These are phyloP conservation scores for Mallateleia sp. DNA, from an alignment of 2,888 invertebrate species.

Conservation along the genomic window DNA sequence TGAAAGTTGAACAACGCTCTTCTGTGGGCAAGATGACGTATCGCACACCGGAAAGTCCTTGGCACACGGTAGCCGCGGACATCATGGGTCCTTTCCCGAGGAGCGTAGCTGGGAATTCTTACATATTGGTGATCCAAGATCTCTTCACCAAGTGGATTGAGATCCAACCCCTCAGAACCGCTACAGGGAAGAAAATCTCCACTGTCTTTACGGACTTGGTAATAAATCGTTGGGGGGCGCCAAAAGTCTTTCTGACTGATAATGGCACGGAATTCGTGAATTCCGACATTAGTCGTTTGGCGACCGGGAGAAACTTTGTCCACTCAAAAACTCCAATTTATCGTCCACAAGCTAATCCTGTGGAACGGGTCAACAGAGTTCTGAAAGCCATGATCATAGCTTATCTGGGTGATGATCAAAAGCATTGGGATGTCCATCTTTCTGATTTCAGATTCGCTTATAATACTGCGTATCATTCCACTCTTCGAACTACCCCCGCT, in stretches of 20 bases:
- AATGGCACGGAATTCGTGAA: conserved; percentile 78
- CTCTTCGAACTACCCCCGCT: not conserved
- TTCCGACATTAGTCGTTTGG: not conserved
- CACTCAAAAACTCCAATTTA: conserved; percentile 15
- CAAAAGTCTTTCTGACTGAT: conserved; percentile 74
- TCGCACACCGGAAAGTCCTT: not conserved
- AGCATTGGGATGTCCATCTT: conserved; percentile 2
- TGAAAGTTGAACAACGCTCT: not conserved
- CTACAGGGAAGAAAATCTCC: conserved; percentile 1
- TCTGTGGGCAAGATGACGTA: not conserved
- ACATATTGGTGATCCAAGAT: conserved; percentile 28
- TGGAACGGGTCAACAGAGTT: conserved; percentile 15
- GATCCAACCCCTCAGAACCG: not conserved
- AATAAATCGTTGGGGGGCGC: conserved; percentile 74
- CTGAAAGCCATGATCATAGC: conserved; percentile 12
- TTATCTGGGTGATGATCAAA: not conserved
- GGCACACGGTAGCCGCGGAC: conserved; percentile 52
- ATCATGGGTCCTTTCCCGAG: conserved; percentile 77
- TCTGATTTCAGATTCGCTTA: conserved; percentile 19
- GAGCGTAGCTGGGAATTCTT: conserved; percentile 2
- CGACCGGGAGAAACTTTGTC: not conserved
- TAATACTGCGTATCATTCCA: conserved; percentile 11
- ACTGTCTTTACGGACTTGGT: conserved; percentile 9
- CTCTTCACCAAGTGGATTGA: conserved; percentile 57
- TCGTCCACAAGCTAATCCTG: not conserved